phyloP scores from a whole-genome alignment of 2,888 invertebrate species.

The Cyrtodaria siliqua region DNA sequence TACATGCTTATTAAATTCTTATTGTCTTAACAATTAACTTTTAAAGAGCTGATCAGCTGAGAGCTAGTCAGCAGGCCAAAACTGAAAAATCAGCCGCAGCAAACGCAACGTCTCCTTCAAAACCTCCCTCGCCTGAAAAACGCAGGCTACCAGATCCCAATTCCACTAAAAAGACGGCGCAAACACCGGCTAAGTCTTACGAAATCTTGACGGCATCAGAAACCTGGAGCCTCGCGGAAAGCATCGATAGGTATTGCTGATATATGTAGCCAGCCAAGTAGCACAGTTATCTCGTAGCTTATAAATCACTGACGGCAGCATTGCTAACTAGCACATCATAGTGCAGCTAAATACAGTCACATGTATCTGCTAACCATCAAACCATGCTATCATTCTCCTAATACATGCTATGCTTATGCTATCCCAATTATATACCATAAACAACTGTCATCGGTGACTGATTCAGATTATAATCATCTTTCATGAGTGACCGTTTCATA shows the following conservation, averaged over 20 bases:
- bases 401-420: too few relatives aligned
- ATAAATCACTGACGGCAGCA: too few relatives aligned
- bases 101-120: constrained; percentile 1
- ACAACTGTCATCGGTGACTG: too few relatives aligned
- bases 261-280: constrained; percentile 1
- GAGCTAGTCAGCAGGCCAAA: constrained; percentile 4
- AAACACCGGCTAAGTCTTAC: constrained; percentile 54
- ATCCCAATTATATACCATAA: too few relatives aligned
- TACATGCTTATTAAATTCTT: too few relatives aligned
- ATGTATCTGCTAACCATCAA: too few relatives aligned
- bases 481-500: too few relatives aligned
- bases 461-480: too few relatives aligned
- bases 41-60: constrained; percentile 31
- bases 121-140: constrained; percentile 27
- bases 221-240: constrained; percentile 61
- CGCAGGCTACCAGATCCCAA: constrained; percentile 42
- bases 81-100: not conserved
- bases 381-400: too few relatives aligned
- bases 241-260: constrained; percentile 61
- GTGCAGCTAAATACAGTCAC: too few relatives aligned
- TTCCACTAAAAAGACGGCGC: constrained; percentile 5
- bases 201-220: constrained; percentile 61
- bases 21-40: not conserved
- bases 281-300: too few relatives aligned
- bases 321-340: too few relatives aligned